A percentile compares a stretch with the other conserved stretches of the same genome.
These are phyloP conservation scores for Cistogaster globosa DNA, from an alignment of 2,888 invertebrate species.

Conservation along the genomic window DNA sequence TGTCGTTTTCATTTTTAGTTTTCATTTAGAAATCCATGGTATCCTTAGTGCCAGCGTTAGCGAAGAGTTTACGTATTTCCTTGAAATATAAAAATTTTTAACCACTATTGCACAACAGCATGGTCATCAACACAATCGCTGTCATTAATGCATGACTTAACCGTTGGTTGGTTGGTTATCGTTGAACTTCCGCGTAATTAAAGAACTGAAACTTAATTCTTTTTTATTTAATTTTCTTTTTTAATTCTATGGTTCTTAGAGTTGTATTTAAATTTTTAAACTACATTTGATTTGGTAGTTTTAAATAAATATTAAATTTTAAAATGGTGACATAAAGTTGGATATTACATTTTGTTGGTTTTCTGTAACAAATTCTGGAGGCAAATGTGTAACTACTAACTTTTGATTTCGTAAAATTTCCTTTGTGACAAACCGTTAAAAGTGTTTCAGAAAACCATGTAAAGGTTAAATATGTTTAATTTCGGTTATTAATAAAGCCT, in stretches of 20 bases:
- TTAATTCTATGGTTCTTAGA: not conserved
- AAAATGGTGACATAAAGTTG: too few relatives aligned
- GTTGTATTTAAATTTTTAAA: constrained; percentile 14
- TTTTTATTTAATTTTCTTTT: constrained; percentile 4
- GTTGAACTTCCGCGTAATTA: constrained; percentile 33
- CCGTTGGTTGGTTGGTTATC: constrained; percentile 14
- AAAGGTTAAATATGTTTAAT: too few relatives aligned
- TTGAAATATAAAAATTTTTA: constrained; percentile 42
- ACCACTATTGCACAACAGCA: constrained; percentile 24
- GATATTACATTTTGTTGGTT: too few relatives aligned
- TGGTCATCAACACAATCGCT: not conserved
- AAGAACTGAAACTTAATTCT: not conserved
- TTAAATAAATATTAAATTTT: not conserved
- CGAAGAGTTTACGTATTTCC: constrained; percentile 43
- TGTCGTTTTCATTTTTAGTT: not conserved
- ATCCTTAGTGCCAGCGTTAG: not conserved
- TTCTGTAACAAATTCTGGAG: too few relatives aligned
- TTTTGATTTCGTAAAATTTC: too few relatives aligned
- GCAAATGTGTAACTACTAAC: too few relatives aligned
- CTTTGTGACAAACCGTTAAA: too few relatives aligned
- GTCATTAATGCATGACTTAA: not conserved
- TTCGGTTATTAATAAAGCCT: too few relatives aligned
- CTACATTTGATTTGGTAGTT: constrained; percentile 5
- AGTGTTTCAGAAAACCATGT: too few relatives aligned
- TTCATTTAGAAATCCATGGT: not conserved